Evolutionary conservation across 2,113 vertebrate genomes (phyloP).

Genomic region (Centrocercus urophasianus): DNA sequence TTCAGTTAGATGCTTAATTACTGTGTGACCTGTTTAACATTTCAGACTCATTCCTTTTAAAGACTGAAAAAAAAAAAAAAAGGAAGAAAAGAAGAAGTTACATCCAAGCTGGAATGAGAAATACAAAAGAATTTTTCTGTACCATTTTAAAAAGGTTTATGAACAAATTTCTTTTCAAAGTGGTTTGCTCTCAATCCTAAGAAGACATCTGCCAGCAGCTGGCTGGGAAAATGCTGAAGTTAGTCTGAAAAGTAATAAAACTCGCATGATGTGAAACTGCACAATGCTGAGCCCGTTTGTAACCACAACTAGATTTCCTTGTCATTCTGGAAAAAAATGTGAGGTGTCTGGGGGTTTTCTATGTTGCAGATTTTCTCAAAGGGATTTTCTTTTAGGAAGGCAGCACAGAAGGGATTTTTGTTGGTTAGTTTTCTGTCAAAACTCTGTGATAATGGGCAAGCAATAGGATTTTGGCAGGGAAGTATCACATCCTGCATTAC

Average conservation of each 20-base stretch:
- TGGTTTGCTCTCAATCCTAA: neutral
- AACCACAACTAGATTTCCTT: constrained; percentile 37
- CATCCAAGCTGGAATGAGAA: constrained; percentile 20
- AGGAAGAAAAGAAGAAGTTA: neutral
- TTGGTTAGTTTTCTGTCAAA: constrained; percentile 8
- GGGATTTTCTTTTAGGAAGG: constrained; percentile 17
- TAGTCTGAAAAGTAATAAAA: constrained; percentile 39
- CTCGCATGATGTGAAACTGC: constrained; percentile 28
- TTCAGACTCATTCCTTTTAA: constrained; percentile 50
- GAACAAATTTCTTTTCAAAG: constrained; percentile 1
- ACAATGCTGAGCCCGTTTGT: neutral
- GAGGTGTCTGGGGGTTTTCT: constrained; percentile 27
- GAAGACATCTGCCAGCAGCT: neutral
- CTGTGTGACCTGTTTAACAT: constrained; percentile 54
- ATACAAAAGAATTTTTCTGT: neutral
- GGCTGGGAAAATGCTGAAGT: constrained; percentile 25
- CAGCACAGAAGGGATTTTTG: constrained; percentile 15
- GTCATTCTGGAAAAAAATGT: constrained; percentile 21
- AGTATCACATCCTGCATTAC: neutral
- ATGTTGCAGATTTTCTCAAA: constrained; percentile 34
- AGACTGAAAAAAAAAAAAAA: neutral
- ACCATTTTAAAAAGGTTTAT: neutral
- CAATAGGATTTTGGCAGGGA: constrained; percentile 23
- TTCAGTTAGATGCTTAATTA: constrained; percentile 55
- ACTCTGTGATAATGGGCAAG: constrained; percentile 1